These are phyloP conservation scores for Sus cebifrons DNA, from an alignment of 2,797 vertebrate genomes.

Conservation along the genomic window DNA sequence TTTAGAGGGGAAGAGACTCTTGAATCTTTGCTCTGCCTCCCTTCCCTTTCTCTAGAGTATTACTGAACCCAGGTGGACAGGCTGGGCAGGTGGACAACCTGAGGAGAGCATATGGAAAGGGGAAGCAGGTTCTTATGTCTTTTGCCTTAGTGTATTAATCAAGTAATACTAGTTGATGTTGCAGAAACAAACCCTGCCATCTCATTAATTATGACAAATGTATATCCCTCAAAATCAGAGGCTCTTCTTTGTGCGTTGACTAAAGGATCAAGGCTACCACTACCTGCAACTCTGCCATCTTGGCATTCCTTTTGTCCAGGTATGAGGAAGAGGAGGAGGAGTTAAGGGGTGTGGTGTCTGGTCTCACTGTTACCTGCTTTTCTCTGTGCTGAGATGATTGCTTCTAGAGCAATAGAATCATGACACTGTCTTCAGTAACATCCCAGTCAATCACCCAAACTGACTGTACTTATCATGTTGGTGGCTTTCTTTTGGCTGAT, in stretches of 20 bases:
- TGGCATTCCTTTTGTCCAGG: not conserved
- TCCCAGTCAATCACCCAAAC: not conserved
- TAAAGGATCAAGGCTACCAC: not conserved
- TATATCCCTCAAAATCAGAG: not conserved
- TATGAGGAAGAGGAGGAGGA: not conserved
- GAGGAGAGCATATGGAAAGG: not conserved
- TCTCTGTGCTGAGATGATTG: not conserved
- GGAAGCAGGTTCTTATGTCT: not conserved
- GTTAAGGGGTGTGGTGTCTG: not conserved
- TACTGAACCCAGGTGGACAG: not conserved
- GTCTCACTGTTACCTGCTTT: not conserved
- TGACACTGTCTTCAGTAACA: not conserved
- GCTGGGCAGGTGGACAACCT: not conserved
- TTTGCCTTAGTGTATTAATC: not conserved
- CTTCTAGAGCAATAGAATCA: not conserved
- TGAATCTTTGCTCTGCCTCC: not conserved
- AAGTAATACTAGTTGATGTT: not conserved
- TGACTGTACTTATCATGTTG: not conserved
- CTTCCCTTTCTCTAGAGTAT: not conserved
- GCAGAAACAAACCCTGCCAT: not conserved
- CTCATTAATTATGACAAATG: not conserved
- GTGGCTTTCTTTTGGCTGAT: conserved; percentile 38
- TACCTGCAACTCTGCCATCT: not conserved
- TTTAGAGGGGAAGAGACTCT: not conserved
- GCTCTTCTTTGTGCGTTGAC: not conserved